Evolutionary conservation across 2,113 vertebrate genomes (phyloP), one percentile per base, ranked within the genome.

Genomic region (Spea multiplicata): DNA sequence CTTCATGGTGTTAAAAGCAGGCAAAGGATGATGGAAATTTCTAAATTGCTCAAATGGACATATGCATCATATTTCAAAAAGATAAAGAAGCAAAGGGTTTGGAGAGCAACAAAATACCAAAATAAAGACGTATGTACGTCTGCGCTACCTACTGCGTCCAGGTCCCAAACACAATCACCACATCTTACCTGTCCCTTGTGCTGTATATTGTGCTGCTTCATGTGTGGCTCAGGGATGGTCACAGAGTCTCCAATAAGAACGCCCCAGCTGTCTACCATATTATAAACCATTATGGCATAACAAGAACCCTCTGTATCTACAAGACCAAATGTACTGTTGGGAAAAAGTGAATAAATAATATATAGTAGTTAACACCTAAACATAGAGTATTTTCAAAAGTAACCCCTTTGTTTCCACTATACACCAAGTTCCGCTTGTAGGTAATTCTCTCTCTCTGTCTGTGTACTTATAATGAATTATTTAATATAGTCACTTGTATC

Each of bases 241-340:
- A 97, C 95, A 0, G 94, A 90, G 86, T 97, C 95, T 55, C 95
- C 95, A 14, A 97, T 96, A 52, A 96, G 91, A 45, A 95, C 95
- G 0, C 95, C 95, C 95, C 95, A 97, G 84, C 93, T 95, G 86
- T 95, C 88, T 0, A 94, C 95, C 14, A 91, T 94, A 81, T 97
- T 97, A 84, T 97, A 97, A 1, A 97, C 94, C 90, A 95, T 96
- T 81, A 96, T 93, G 4, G 94, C 90, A 80, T 87, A 91, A 81
- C 94, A 97, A 0, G 88, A 90, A 74, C 94, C 94, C 66, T 95
- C 93, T 0, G 92, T 91, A 86, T 96, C 95, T 65, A 94, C 90
- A 89, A 97, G 88, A 53, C 95, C 95, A 71, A 96, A 97, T 0
- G 95, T 95, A 81, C 95, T 97, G 76, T 5, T 44, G 44, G 71